These are phyloP conservation scores for Coenobita brevimanus DNA, from an alignment of 1,140 invertebrate species.

Conservation along the genomic window DNA sequence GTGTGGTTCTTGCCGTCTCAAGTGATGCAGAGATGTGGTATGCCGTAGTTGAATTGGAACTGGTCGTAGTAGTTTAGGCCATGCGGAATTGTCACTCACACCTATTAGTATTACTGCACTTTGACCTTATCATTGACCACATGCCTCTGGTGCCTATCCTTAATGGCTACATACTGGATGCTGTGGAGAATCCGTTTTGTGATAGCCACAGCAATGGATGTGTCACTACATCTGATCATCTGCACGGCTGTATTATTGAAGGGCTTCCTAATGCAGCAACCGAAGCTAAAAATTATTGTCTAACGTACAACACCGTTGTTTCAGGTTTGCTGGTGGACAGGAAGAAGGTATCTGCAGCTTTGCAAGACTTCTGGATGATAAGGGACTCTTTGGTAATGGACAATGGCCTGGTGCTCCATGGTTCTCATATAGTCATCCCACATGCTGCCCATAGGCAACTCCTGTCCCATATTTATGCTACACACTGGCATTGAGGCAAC, in stretches of 20 bases:
- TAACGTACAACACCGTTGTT: background rate
- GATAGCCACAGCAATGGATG: background rate
- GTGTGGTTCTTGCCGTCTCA: constrained; percentile 7
- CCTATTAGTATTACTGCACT: constrained; percentile 19
- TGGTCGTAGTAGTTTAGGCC: constrained; percentile 66
- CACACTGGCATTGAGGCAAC: constrained; percentile 6
- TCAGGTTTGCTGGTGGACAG: background rate
- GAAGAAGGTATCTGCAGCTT: background rate
- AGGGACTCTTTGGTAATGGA: background rate
- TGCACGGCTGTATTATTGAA: background rate
- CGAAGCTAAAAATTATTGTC: background rate
- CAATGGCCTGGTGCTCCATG: too few relatives aligned
- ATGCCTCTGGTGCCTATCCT: constrained; percentile 54
- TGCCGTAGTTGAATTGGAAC: constrained; percentile 63
- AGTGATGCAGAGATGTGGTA: constrained; percentile 29
- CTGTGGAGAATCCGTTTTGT: constrained; percentile 24
- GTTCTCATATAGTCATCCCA: background rate
- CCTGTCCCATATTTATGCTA: constrained; percentile 6
- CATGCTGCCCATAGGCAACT: background rate
- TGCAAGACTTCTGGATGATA: constrained; percentile 23
- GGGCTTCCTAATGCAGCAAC: background rate
- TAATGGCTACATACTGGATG: background rate
- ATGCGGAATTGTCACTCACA: constrained; percentile 51
- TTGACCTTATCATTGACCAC: constrained; percentile 39
- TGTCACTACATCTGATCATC: background rate